Evolutionary conservation across 2,113 vertebrate species (phyloP).

Genomic region (Gasterosteus aculeatus): DNA sequence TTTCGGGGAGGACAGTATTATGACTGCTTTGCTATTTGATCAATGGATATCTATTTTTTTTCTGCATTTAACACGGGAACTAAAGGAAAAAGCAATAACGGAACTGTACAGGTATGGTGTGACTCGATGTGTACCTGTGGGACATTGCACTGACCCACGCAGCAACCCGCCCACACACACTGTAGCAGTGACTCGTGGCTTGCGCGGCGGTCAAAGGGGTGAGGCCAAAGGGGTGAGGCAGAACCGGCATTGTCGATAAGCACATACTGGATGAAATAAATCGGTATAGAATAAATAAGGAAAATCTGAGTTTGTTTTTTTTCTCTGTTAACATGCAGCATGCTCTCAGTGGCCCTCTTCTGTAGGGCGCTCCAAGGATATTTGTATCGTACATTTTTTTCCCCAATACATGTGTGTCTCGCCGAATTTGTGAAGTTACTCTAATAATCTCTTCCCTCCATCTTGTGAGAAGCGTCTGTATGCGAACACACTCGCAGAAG

Average conservation of each 20-base stretch:
- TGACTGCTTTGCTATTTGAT: constrained; percentile 74
- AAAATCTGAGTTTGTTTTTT: constrained; percentile 50
- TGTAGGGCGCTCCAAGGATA: neutral
- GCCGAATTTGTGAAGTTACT: neutral
- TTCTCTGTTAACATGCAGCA: neutral
- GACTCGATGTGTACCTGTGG: constrained; percentile 43
- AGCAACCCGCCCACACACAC: constrained; percentile 32
- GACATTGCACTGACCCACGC: constrained; percentile 55
- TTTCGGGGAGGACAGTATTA: constrained; percentile 69
- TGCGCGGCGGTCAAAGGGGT: constrained; percentile 38
- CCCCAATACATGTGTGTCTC: no score
- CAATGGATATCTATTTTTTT: constrained; percentile 75
- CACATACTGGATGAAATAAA: constrained; percentile 81
- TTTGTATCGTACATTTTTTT: neutral
- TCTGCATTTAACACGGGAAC: constrained; percentile 72
- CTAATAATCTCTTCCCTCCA: neutral
- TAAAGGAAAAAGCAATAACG: constrained; percentile 80
- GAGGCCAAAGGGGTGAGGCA: constrained; percentile 37
- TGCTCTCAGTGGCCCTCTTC: constrained; percentile 2
- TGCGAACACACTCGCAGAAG: constrained; percentile 12
- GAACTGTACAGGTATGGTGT: constrained; percentile 67
- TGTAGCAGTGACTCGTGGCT: constrained; percentile 45
- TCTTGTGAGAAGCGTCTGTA: constrained; percentile 21
- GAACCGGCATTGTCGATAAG: constrained; percentile 76
- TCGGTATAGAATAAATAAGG: constrained; percentile 78